Percentiles rank a stretch among this genome's conserved stretches.
phyloP scores from a whole-genome alignment of 2,888 invertebrate genomes.

The Phengaris alcon region DNA sequence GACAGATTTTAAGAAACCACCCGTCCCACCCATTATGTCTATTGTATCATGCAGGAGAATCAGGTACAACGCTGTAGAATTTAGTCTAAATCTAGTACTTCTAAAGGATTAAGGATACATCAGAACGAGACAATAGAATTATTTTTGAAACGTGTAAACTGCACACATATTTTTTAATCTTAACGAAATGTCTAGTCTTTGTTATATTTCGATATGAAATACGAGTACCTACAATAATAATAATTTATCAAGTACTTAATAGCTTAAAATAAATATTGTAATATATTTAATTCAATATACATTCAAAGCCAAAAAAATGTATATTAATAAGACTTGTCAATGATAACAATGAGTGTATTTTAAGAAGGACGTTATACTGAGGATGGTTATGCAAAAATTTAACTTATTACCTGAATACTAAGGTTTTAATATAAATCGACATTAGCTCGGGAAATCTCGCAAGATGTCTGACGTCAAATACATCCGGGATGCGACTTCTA shows the following conservation, averaged over 20 bases:
- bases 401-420: conserved; percentile 46
- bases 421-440: conserved; percentile 46
- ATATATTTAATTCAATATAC: conserved; percentile 8
- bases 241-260: not conserved
- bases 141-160: too few relatives aligned
- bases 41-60: too few relatives aligned
- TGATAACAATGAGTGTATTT: conserved; percentile 34
- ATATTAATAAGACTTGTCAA: conserved; percentile 5
- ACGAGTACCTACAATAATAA: not conserved
- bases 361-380: conserved; percentile 32
- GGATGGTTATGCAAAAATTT: conserved; percentile 40
- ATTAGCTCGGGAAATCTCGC: conserved; percentile 54
- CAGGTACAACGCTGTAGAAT: too few relatives aligned
- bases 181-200: not conserved
- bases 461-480: conserved; percentile 68
- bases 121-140: too few relatives aligned
- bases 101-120: too few relatives aligned
- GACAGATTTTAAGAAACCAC: too few relatives aligned
- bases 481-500: conserved; percentile 75
- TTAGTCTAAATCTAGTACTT: too few relatives aligned
- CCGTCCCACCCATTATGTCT: too few relatives aligned
- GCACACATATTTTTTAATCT: not conserved
- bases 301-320: not conserved
- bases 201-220: not conserved
- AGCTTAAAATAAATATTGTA: not conserved